Evolutionary conservation across 2,797 vertebrate genomes (phyloP), one percentile per base, ranked within the genome.

Genomic region (Vespertilio murinus): DNA sequence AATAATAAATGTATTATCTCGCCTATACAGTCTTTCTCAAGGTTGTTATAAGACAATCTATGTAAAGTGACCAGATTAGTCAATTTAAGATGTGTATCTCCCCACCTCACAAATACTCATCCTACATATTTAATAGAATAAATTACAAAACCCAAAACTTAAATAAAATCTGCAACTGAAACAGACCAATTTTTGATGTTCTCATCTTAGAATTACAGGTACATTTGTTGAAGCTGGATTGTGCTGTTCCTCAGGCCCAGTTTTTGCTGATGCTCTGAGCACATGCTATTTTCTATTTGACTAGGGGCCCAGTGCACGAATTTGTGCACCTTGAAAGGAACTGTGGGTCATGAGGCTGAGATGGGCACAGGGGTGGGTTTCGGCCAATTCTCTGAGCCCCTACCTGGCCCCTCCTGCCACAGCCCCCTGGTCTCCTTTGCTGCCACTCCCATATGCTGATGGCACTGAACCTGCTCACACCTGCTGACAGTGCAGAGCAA

Each of bases 131-230:
- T 42, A 69, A 78, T 1, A 78, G 87, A 73, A 80, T 49, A 71
- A 87, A 64, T 20, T 49, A n/a, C 13, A 83, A 74, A 93, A 23
- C 20, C 11, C 33, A 42, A 87, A 81, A 70, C 10, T 38, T 70
- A 82, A 93, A 61, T 87, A 85, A 59, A 90, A 78, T 52, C n/a
- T 86, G 2, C 42, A 75, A 83, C 71, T 79, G 83, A 69, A 90
- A 73, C 49, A 17, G 23, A 30, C 22, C 6, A 71, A 38, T 33
- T 42, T 18, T 82, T 89, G 30, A 75, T 88, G 49, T 61, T 87
- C 61, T 88, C 40, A 81, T 49, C 47, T 28, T 8, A 45, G 45
- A 83, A 81, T 65, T 67, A 18, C 40, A 30, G 0, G 14, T 47
- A 71, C 42, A 88, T 82, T 14, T 70, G 45, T 28, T 38, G n/a